Percentiles rank a stretch among this genome's conserved stretches.
Conservation (phyloP, 1,140 invertebrate genomes). For the Lamellibrachia luymesi region DNA sequence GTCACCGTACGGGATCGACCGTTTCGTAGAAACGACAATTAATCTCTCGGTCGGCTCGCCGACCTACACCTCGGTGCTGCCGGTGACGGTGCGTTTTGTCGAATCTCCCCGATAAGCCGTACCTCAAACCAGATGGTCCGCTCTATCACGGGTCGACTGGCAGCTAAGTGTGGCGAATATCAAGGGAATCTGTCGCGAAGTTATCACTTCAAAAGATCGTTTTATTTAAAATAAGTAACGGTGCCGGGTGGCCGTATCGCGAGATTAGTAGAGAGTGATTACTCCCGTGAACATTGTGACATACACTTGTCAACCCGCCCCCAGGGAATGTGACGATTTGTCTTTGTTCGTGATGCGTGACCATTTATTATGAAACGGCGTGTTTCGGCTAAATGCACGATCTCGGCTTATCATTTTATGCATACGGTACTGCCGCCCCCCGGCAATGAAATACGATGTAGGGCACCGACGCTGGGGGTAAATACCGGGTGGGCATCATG, state of each 20-base stretch:
- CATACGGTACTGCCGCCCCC: not conserved
- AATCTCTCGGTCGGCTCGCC: not conserved
- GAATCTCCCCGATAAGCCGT: not conserved
- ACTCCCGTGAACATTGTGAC: not conserved
- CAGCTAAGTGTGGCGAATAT: not conserved
- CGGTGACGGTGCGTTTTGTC: not conserved
- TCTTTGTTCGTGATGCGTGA: not conserved
- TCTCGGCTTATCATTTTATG: not conserved
- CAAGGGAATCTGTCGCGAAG: not conserved
- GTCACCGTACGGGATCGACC: not conserved
- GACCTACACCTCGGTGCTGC: not conserved
- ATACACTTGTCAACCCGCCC: not conserved
- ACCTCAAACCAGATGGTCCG: not conserved
- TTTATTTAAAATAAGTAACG: not conserved
- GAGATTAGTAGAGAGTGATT: not conserved
- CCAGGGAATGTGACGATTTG: not conserved
- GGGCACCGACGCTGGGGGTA: too few relatives aligned
- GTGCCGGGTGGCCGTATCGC: not conserved
- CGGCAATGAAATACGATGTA: not conserved
- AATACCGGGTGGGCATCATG: not conserved
- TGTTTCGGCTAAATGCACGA: not conserved
- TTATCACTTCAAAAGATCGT: not conserved
- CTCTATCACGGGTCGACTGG: not conserved
- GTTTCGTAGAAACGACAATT: constrained; percentile 5
- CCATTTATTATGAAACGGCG: not conserved